Conservation (phyloP, 2,113 vertebrate species). For the Pachypanchax playfairii region DNA sequence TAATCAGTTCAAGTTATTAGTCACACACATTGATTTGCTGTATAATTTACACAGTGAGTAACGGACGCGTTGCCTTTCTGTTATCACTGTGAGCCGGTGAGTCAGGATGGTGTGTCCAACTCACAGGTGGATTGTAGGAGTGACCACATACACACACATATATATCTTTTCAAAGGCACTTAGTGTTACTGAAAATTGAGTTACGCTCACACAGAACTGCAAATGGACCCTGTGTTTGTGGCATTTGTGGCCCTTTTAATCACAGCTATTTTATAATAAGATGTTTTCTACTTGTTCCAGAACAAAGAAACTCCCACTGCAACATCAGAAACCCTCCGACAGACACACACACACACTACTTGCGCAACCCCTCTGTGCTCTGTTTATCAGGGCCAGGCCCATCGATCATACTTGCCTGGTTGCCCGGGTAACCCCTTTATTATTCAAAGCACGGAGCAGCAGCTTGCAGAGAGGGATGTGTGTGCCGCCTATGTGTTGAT, state of each 20-base stretch:
- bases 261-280: constrained; percentile 33
- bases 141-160: constrained; percentile 10
- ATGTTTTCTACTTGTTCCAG: constrained; percentile 33
- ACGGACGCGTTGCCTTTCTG: constrained; percentile 21
- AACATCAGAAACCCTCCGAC: constrained; percentile 50
- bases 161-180: constrained; percentile 34
- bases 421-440: constrained; percentile 76
- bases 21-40: constrained; percentile 24
- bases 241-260: neutral
- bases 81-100: constrained; percentile 40
- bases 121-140: constrained; percentile 4
- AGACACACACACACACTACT: constrained; percentile 39
- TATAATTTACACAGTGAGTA: constrained; percentile 54
- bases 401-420: constrained; percentile 72
- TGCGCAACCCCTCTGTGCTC: constrained; percentile 39
- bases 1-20: constrained; percentile 46
- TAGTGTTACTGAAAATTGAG: constrained; percentile 29
- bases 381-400: constrained; percentile 70
- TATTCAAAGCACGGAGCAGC: constrained; percentile 75
- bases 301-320: constrained; percentile 54
- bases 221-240: constrained; percentile 10
- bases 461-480: constrained; percentile 57
- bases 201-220: constrained; percentile 4
- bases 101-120: constrained; percentile 38
- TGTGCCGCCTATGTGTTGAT: constrained; percentile 29